These are phyloP conservation scores for Drosophila yooni DNA, from an alignment of 2,888 invertebrate species.

Conservation along the genomic window DNA sequence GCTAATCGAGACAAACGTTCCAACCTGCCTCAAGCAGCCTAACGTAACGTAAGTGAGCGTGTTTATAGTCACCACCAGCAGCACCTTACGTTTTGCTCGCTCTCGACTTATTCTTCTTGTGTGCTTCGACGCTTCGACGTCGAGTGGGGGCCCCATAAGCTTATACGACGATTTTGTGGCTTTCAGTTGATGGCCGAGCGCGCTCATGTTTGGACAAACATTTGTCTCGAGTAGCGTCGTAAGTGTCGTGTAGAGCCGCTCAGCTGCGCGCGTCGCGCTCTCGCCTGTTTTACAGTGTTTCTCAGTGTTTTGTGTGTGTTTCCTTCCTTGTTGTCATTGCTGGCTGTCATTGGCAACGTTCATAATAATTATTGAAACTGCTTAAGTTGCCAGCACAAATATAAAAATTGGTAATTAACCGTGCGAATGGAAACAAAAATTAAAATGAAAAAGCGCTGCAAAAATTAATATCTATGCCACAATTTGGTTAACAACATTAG, in stretches of 20 bases:
- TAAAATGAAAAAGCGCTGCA: conserved; percentile 36
- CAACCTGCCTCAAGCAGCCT: conserved; percentile 67
- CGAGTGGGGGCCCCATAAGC: conserved; percentile 44
- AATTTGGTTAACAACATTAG: conserved; percentile 37
- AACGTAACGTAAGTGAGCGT: conserved; percentile 51
- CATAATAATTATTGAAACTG: conserved; percentile 55
- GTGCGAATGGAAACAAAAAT: conserved; percentile 37
- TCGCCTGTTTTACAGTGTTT: conserved; percentile 25
- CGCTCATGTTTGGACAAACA: conserved; percentile 63
- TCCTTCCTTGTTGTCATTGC: conserved; percentile 32
- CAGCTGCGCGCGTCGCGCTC: conserved; percentile 75
- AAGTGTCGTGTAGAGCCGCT: conserved; percentile 42
- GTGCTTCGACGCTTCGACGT: conserved; percentile 30
- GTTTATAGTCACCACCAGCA: conserved; percentile 20
- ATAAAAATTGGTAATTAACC: conserved; percentile 65
- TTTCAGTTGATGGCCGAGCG: conserved; percentile 68
- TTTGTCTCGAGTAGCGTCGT: conserved; percentile 14
- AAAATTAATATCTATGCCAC: conserved; percentile 18
- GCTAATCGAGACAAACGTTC: conserved; percentile 20
- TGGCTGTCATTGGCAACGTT: conserved; percentile 66
- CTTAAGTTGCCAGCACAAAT: conserved; percentile 42
- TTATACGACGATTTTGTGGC: conserved; percentile 56
- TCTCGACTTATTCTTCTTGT: conserved; percentile 38
- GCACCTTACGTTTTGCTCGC: conserved; percentile 46
- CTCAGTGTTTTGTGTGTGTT: conserved; percentile 25